A percentile compares a stretch with the other conserved stretches of the same genome.
Evolutionary conservation across 2,888 invertebrate species (phyloP).

Genomic region (Papilio demoleus): DNA sequence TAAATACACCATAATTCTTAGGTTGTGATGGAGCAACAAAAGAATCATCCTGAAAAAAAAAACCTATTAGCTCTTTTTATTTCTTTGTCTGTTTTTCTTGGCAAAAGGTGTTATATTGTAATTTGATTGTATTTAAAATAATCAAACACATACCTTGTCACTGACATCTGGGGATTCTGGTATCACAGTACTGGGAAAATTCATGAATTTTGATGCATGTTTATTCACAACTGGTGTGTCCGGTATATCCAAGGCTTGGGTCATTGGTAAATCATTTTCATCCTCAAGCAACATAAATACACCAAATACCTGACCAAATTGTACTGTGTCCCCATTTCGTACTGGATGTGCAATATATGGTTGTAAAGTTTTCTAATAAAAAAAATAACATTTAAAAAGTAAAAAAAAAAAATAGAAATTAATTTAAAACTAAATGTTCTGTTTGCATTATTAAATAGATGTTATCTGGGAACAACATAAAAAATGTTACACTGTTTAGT

Average conservation of each 20-base stretch:
- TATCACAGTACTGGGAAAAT: constrained; percentile 56
- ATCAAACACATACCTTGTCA: constrained; percentile 69
- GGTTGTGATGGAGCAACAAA: constrained; percentile 65
- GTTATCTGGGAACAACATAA: too few species aligned
- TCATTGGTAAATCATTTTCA: constrained; percentile 69
- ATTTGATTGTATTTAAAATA: too few species aligned
- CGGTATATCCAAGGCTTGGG: constrained; percentile 70
- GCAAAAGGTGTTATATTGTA: too few species aligned
- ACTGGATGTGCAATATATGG: constrained; percentile 71
- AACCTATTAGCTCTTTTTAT: too few species aligned
- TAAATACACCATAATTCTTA: constrained; percentile 52
- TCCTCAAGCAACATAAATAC: constrained; percentile 69
- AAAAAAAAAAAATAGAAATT: neutral
- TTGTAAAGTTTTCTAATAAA: constrained; percentile 63
- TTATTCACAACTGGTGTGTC: constrained; percentile 63
- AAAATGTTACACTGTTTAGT: too few species aligned
- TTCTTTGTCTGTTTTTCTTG: too few species aligned
- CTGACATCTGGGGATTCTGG: constrained; percentile 78
- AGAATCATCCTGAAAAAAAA: constrained; percentile 71
- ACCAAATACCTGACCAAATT: constrained; percentile 74
- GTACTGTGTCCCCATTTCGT: constrained; percentile 69
- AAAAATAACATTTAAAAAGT: too few species aligned
- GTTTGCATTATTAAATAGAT: neutral
- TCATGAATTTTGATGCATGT: constrained; percentile 55
- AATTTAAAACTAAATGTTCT: too few species aligned